Percentiles rank a stretch among this genome's conserved stretches.
Conservation (phyloP, 2,113 vertebrate species). For the Hoplias malabaricus region DNA sequence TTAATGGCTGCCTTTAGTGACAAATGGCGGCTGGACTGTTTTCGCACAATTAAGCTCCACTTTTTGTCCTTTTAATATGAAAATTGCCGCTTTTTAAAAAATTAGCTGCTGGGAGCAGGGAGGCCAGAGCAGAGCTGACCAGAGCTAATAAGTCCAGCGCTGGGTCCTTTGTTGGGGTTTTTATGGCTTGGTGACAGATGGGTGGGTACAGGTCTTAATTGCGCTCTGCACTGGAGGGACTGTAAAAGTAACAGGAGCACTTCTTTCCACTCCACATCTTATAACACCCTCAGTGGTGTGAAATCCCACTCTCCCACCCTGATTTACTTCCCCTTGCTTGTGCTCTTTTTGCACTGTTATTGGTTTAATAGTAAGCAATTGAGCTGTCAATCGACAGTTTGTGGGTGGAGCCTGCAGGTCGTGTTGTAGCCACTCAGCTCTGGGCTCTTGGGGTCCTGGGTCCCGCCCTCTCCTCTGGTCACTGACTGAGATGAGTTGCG, state of each 20-base stretch:
- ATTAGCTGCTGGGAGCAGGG: not conserved
- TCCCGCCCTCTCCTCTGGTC: no score
- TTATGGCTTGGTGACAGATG: conserved; percentile 46
- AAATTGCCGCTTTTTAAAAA: conserved; percentile 11
- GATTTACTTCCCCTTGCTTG: no score
- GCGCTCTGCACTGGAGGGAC: not conserved
- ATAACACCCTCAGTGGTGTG: not conserved
- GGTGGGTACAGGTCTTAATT: conserved; percentile 39
- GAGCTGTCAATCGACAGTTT: no score
- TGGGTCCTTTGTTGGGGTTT: not conserved
- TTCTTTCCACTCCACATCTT: not conserved
- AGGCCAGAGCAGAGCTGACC: no score
- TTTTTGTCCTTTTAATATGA: not conserved
- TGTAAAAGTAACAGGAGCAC: conserved; percentile 28
- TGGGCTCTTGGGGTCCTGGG: no score
- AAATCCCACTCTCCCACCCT: no score
- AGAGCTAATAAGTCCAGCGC: not conserved
- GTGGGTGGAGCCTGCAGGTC: no score
- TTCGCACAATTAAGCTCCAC: conserved; percentile 18
- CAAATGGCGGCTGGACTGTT: not conserved
- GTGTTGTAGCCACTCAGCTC: no score
- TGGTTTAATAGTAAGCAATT: no score
- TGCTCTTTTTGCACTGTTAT: no score
- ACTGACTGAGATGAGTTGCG: no score
- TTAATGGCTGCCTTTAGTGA: no score